A percentile compares a stretch with the other conserved stretches of the same genome.
phyloP scores from a whole-genome alignment of 1,140 invertebrate genomes.

The Nephotettix cincticeps region DNA sequence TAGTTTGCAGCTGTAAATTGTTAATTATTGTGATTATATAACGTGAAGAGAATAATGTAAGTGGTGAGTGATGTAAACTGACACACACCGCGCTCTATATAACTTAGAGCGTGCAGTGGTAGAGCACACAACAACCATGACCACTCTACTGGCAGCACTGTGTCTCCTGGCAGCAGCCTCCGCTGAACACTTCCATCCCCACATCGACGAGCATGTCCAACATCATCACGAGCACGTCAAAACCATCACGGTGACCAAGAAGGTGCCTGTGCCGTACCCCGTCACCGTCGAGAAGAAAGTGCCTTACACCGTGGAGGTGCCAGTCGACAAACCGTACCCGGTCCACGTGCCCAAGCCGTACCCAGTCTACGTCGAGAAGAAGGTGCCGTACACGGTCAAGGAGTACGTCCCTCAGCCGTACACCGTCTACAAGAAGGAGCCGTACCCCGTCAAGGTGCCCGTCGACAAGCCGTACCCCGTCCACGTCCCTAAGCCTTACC shows the following conservation, averaged over 20 bases:
- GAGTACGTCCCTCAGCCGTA: constrained; percentile 65
- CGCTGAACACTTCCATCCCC: background rate
- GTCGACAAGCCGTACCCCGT: constrained; percentile 29
- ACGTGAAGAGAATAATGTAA: too few species aligned
- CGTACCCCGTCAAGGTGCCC: constrained; percentile 35
- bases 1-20: too few species aligned
- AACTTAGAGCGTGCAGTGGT: too few species aligned
- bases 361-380: constrained; percentile 62
- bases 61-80: too few species aligned
- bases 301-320: constrained; percentile 23
- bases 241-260: constrained; percentile 26
- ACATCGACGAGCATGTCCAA: background rate
- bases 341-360: constrained; percentile 57
- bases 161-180: too few species aligned
- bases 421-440: constrained; percentile 40
- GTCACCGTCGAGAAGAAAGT: constrained; percentile 50
- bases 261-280: constrained; percentile 33
- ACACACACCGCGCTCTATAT: too few species aligned
- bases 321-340: constrained; percentile 45
- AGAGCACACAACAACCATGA: too few species aligned
- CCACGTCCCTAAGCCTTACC: constrained; percentile 26
- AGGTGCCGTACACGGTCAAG: constrained; percentile 62
- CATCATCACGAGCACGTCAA: constrained; percentile 20
- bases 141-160: too few species aligned
- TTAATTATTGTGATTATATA: too few species aligned